A percentile compares a stretch with the other conserved stretches of the same genome.
phyloP scores from a whole-genome alignment of 1,140 invertebrate species.

The Saccostrea echinata region DNA sequence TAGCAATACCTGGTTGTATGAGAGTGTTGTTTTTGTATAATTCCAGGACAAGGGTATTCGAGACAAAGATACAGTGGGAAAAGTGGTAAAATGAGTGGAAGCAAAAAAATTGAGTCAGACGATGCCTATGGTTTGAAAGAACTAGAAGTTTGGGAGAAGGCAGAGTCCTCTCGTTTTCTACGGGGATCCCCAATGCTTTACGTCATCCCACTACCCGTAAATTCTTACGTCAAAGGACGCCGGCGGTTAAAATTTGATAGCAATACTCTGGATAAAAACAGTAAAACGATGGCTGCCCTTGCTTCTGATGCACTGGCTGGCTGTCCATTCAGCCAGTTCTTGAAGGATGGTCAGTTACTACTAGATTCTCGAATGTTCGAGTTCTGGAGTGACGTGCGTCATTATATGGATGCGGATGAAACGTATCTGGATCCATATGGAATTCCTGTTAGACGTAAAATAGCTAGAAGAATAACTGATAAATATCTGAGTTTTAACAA shows the following conservation, averaged over 20 bases:
- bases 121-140: background rate
- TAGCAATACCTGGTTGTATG: too few species aligned
- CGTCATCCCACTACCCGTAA: constrained; percentile 53
- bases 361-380: constrained; percentile 53
- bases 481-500: constrained; percentile 52
- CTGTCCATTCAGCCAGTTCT: constrained; percentile 52
- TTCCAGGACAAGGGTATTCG: background rate
- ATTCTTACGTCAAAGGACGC: constrained; percentile 57
- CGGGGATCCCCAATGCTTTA: background rate
- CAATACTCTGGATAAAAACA: constrained; percentile 41
- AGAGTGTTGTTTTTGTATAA: too few species aligned
- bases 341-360: constrained; percentile 35
- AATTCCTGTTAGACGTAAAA: constrained; percentile 24
- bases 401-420: constrained; percentile 61
- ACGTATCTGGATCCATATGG: constrained; percentile 50
- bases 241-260: constrained; percentile 35
- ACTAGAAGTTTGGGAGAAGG: constrained; percentile 12
- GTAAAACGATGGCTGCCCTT: constrained; percentile 57
- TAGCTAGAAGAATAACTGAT: constrained; percentile 52
- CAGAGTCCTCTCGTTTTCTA: background rate
- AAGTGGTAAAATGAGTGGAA: background rate
- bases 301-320: constrained; percentile 61
- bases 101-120: background rate
- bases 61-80: background rate
- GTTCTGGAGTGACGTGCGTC: constrained; percentile 64